Evolutionary conservation across 2,113 vertebrate genomes (phyloP).

Genomic region (Genyomyrus donnyi): DNA sequence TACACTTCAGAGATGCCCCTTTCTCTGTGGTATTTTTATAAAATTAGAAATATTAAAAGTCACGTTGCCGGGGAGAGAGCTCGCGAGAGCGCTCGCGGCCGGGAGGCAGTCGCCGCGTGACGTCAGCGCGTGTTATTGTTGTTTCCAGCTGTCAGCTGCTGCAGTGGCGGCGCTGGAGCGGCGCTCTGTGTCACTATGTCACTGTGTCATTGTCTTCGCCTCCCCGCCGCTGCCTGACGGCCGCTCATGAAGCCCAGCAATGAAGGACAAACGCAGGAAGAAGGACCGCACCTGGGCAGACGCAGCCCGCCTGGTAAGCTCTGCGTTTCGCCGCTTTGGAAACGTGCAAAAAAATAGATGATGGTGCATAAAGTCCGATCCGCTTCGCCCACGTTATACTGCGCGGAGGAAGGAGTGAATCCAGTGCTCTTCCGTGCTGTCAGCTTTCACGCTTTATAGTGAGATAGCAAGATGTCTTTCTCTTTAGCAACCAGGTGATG

Average conservation of each 20-base stretch:
- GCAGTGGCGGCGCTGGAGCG: constrained; percentile 23
- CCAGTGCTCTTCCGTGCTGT: not conserved
- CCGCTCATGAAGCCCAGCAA: constrained; percentile 66
- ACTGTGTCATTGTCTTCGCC: constrained; percentile 52
- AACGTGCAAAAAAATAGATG: constrained; percentile 18
- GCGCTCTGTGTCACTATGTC: constrained; percentile 43
- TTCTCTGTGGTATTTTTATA: not conserved
- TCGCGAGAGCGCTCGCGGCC: constrained; percentile 25
- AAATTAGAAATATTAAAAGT: constrained; percentile 15
- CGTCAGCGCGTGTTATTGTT: constrained; percentile 55
- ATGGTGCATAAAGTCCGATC: constrained; percentile 20
- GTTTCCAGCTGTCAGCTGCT: constrained; percentile 52
- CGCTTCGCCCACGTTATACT: constrained; percentile 15
- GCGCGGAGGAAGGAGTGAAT: not conserved
- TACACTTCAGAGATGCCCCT: not conserved
- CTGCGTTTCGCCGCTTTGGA: constrained; percentile 1
- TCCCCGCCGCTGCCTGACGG: constrained; percentile 33
- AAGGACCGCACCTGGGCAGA: constrained; percentile 79
- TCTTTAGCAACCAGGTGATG: not conserved
- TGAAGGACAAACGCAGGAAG: constrained; percentile 81
- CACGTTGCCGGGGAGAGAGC: constrained; percentile 39
- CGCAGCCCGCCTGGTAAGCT: constrained; percentile 74
- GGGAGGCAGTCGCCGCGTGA: constrained; percentile 35
- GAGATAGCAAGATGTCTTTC: not conserved
- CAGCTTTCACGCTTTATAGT: not conserved